Base-by-base conservation (phyloP, 2,113 vertebrate species). In the Pithys albifrons region DNA sequence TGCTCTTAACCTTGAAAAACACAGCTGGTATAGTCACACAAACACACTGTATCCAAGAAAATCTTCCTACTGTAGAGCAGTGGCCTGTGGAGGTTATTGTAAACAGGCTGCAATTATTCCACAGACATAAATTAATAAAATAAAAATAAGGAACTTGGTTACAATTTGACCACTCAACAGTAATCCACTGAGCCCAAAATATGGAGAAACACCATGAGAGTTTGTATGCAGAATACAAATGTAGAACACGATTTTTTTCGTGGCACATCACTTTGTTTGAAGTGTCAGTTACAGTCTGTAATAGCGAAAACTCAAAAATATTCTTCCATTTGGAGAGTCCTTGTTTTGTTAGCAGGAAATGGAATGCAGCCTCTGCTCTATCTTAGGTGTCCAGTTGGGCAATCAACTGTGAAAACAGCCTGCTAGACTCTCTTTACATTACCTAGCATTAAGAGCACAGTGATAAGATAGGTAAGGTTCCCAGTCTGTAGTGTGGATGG, bases 271-370 rank as follows among this genome's bases (percentile, higher is more conserved):
- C 17, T 64, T 89, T 49, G 54, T 52, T 80, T 88, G 54, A 76
- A 57, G 65, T 62, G n/a, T 65, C 3, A 3, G 6, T 54, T 86
- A 54, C 8, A n/a, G 14, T 72, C 27, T 57, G 12, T 58, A 70
- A 37, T 35, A 88, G 19, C 45, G 49, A 85, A 88, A 95, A 23
- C 37, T 77, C 16, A 49, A 73, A 85, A 93, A 58, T 75, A 58
- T 43, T 83, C 45, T 73, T 85, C 45, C 46, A 39, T 79, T 69
- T 83, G 78, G 64, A 43, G 37, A 79, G 6, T 39, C 25, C 15
- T 61, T 9, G 19, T 69, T 78, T 73, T 70, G n/a, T 54, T 94
- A 79, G 43, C 49, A 83, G 85, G 82, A 83, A 73, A 80, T 70
- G 45, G 67, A 91, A 91, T 49, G 71, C 27, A 49, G 25, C 29